Evolutionary conservation across 2,797 vertebrate genomes (phyloP).

Genomic region (Cheirogaleus major): DNA sequence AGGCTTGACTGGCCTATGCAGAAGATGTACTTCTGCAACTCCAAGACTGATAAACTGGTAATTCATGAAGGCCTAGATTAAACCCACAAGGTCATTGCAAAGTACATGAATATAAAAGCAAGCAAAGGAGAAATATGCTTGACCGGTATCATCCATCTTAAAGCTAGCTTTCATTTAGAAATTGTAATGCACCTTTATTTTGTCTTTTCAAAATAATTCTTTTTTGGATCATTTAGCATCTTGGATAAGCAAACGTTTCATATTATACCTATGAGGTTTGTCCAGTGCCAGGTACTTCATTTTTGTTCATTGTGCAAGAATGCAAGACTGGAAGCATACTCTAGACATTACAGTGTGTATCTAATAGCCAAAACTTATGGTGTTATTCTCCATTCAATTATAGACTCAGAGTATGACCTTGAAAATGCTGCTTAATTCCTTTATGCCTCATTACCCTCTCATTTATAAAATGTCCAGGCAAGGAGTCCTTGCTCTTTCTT

Average conservation of each 20-base stretch:
- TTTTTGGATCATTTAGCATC: background rate
- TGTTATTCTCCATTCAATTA: constrained; percentile 52
- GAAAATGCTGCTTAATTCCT: constrained; percentile 49
- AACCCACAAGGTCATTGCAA: background rate
- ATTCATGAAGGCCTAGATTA: background rate
- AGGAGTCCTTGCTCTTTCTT: background rate
- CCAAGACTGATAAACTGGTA: background rate
- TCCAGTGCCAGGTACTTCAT: background rate
- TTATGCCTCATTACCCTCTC: constrained; percentile 24
- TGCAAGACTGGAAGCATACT: background rate
- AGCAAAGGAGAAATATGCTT: background rate
- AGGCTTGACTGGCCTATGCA: background rate
- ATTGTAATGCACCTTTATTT: background rate
- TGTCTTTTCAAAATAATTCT: background rate
- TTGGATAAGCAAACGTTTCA: constrained; percentile 10
- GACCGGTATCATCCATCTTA: background rate
- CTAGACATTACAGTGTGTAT: background rate
- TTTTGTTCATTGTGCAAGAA: background rate
- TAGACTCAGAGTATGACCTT: constrained; percentile 58
- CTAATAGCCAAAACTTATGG: constrained; percentile 45
- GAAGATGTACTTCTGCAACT: background rate
- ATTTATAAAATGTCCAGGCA: constrained; percentile 12
- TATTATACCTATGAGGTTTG: background rate
- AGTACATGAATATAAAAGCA: background rate
- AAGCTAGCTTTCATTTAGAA: background rate